A percentile compares a stretch with the other conserved stretches of the same genome.
These are phyloP conservation scores for Tetramorium bicarinatum DNA, from an alignment of 2,888 invertebrate species.

Conservation along the genomic window DNA sequence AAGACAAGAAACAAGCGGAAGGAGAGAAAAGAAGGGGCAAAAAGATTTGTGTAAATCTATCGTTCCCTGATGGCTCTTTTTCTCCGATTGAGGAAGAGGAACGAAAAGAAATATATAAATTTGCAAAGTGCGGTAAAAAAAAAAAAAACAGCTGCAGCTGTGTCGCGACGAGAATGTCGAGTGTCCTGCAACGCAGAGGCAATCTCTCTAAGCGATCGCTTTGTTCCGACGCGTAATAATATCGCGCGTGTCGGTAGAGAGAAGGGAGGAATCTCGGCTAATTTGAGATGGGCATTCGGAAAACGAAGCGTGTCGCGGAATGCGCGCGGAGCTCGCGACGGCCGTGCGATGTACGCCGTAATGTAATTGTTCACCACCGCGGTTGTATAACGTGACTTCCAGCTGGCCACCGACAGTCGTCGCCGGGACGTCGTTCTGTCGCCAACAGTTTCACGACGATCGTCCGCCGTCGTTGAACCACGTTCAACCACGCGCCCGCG, in stretches of 20 bases:
- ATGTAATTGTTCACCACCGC: slow-evolving; percentile 79
- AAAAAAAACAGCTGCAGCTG: no score
- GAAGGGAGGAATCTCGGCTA: slow-evolving; percentile 17
- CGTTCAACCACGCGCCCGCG: no score
- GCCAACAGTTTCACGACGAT: not conserved
- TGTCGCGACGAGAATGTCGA: no score
- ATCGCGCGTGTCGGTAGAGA: not conserved
- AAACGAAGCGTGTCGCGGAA: not conserved
- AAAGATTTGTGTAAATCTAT: not conserved
- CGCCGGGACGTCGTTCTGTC: not conserved
- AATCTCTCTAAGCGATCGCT: slow-evolving; percentile 1
- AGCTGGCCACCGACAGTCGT: slow-evolving; percentile 59
- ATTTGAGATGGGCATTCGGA: slow-evolving; percentile 6
- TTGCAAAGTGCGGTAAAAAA: not conserved
- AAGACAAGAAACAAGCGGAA: not conserved
- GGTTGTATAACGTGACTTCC: slow-evolving; percentile 77
- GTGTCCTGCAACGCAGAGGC: no score
- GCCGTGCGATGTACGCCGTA: slow-evolving; percentile 76
- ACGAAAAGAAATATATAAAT: not conserved
- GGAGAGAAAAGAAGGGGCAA: not conserved
- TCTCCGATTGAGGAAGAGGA: not conserved
- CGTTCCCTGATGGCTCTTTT: not conserved
- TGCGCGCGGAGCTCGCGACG: slow-evolving; percentile 23
- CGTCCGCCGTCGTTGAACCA: no score
- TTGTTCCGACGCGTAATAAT: slow-evolving; percentile 28